These are phyloP conservation scores for Bellardia bayeri DNA, from an alignment of 2,888 invertebrate genomes.

Conservation along the genomic window DNA sequence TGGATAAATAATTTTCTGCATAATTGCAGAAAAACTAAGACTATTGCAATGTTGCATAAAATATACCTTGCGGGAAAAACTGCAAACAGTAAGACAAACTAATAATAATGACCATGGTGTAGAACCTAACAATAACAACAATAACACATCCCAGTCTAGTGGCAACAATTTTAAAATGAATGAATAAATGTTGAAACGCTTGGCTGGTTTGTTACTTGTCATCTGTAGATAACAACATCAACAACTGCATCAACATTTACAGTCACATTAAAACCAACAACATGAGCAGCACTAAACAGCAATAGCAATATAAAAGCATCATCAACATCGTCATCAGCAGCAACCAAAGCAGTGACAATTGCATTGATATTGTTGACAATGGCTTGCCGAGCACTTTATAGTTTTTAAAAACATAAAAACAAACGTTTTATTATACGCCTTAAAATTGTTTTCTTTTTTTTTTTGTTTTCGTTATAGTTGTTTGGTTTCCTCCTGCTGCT, in stretches of 20 bases:
- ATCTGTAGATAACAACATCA: background rate
- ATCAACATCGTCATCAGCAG: conserved; percentile 8
- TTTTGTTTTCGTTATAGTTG: background rate
- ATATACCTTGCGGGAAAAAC: too few relatives aligned
- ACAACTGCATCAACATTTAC: background rate
- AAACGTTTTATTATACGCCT: conserved; percentile 13
- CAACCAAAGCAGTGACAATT: conserved; percentile 1
- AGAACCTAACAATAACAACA: too few relatives aligned
- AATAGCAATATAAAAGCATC: conserved; percentile 10
- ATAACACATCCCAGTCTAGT: background rate
- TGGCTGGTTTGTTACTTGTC: conserved; percentile 14
- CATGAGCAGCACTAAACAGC: background rate
- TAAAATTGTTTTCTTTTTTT: background rate
- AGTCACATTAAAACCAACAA: background rate
- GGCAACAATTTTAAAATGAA: background rate
- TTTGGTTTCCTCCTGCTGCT: background rate
- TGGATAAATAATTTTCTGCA: too few relatives aligned
- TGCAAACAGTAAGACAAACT: too few relatives aligned
- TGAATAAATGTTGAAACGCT: background rate
- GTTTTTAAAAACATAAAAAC: conserved; percentile 15
- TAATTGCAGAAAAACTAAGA: too few relatives aligned
- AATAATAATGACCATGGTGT: too few relatives aligned
- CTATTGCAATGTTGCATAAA: too few relatives aligned
- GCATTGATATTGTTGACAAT: conserved; percentile 35
- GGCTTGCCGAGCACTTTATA: conserved; percentile 18